Conservation (phyloP, 2,888 invertebrate genomes). For the Morinoia aosen region DNA sequence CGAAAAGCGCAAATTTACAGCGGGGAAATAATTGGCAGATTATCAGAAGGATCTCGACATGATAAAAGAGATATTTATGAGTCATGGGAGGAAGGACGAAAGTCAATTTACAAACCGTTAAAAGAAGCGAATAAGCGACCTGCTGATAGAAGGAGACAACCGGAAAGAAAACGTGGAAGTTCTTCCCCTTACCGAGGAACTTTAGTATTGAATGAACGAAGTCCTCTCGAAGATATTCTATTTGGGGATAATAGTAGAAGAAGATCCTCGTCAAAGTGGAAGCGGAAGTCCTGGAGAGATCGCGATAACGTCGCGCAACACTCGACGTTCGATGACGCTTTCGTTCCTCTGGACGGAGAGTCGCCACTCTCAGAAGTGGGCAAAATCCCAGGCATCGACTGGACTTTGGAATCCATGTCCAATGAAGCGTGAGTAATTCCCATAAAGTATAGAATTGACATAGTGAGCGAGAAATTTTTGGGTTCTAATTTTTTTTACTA, state of each 20-base stretch:
- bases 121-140: not conserved
- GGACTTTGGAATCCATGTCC: not conserved
- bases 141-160: not conserved
- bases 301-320: not conserved
- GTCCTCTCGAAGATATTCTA: slow-evolving; percentile 6
- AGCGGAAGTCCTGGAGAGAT: slow-evolving; percentile 2
- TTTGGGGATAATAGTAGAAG: not conserved
- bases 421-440: not conserved
- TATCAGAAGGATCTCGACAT: not conserved
- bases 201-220: not conserved
- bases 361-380: slow-evolving; percentile 6
- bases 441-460: not conserved
- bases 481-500: no score
- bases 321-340: not conserved
- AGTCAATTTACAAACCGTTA: slow-evolving; percentile 7
- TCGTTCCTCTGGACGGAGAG: not conserved
- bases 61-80: slow-evolving; percentile 23
- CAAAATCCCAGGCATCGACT: slow-evolving; percentile 6
- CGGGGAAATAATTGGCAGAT: not conserved
- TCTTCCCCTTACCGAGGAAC: not conserved
- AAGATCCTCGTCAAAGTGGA: not conserved
- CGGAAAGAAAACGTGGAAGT: not conserved
- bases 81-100: slow-evolving; percentile 26
- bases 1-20: not conserved
- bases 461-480: not conserved